Conservation (phyloP, 1,140 invertebrate genomes). For the Cotesia vestalis region DNA sequence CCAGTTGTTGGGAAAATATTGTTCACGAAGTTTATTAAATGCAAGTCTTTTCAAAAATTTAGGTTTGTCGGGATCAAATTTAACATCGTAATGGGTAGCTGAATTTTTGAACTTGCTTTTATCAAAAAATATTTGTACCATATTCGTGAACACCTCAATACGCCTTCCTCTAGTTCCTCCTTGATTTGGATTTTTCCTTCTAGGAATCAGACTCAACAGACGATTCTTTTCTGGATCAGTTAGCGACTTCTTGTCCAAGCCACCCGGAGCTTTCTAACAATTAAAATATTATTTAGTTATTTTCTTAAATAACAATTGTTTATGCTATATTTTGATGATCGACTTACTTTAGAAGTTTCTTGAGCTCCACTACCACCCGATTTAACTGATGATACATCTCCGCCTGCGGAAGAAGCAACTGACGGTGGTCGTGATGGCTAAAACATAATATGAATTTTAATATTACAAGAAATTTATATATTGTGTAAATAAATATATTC, state of each 20-base stretch:
- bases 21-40: conserved; percentile 50
- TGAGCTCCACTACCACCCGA: too few species aligned
- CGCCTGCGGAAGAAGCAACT: too few species aligned
- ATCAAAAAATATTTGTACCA: conserved; percentile 65
- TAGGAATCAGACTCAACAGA: conserved; percentile 40
- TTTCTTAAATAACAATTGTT: too few species aligned
- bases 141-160: conserved; percentile 69
- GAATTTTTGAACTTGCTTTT: conserved; percentile 52
- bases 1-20: conserved; percentile 48
- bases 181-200: conserved; percentile 37
- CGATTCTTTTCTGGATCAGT: conserved; percentile 31
- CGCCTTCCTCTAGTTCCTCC: conserved; percentile 60
- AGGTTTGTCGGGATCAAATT: conserved; percentile 65
- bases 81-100: conserved; percentile 68
- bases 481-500: too few species aligned
- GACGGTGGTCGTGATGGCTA: too few species aligned
- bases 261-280: neutral
- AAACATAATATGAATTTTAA: too few species aligned
- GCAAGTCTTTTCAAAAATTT: conserved; percentile 61
- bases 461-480: too few species aligned
- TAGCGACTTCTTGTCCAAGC: conserved; percentile 17
- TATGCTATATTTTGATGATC: too few species aligned
- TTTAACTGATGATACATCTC: too few species aligned
- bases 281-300: neutral
- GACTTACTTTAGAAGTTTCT: too few species aligned